Base-by-base conservation (phyloP, 2,113 vertebrate genomes). In the Chionis minor region DNA sequence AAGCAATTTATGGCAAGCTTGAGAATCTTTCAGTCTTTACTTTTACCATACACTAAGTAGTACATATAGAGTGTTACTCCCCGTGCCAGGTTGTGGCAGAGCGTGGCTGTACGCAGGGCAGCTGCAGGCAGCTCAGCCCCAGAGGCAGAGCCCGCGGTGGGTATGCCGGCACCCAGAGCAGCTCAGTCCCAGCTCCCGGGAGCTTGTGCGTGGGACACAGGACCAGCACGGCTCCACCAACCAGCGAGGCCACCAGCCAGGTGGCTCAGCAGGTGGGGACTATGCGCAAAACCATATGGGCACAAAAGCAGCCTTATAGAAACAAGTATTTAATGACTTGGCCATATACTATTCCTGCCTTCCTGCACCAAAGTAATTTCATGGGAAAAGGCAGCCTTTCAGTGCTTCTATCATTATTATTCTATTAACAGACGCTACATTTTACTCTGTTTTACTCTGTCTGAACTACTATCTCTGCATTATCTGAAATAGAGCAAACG, bases 281-380 rank as follows among this genome's bases (percentile, higher is more conserved):
- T 1, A 7, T 0, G 4, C 70, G 20, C 38, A 14, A 3, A 22
- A 61, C 40, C 54, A 23, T 4, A 1, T 0, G 4, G 70, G 70
- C 70, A 73, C 83, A 55, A 71, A 58, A 24, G 38, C 6, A 61
- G 27, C 70, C 42, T 62, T 8, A 5, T 0, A 38, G 32, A 71
- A 82, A 26, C 10, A 45, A 40, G 10, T 0, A 23, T 10, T 51
- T 47, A 47, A 40, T 21, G 8, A 7, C 30, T 44, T 16, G 14
- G 19, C 42, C 4, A 2, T 7, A 7, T 4, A 9, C 5, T 30
- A 5, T 49, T 62, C 26, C 75, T 72, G 83, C 62, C 62, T 42
- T 44, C 52, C 49, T 81, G 58, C 63, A 56, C 10, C 62, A 38
- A 62, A 58, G 55, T 4, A 23, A 80, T 52, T 75, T 54, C 40